Percentiles rank a stretch among this genome's conserved stretches.
Evolutionary conservation across 2,113 vertebrate genomes (phyloP).

Genomic region (Dicrurus megarhynchus): DNA sequence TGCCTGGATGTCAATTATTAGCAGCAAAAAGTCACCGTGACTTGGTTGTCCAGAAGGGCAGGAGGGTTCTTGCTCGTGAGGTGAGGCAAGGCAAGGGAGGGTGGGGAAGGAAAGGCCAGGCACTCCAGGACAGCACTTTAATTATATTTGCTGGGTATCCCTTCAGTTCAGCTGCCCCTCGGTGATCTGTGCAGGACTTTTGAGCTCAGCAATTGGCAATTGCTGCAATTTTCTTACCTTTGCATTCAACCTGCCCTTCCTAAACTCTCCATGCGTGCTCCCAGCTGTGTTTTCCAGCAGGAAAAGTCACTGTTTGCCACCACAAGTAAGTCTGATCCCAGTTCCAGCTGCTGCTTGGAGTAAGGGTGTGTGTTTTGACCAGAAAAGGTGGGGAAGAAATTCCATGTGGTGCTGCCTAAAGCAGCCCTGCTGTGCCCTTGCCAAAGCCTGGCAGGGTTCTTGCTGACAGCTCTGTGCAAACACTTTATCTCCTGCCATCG

Average conservation of each 20-base stretch:
- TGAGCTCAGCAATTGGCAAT: background rate
- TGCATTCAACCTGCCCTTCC: background rate
- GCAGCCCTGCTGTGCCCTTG: background rate
- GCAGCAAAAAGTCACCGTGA: background rate
- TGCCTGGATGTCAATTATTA: background rate
- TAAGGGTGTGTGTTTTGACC: rapidly evolving
- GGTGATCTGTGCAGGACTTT: background rate
- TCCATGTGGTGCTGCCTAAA: rapidly evolving
- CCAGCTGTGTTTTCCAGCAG: background rate
- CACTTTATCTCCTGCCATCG: background rate
- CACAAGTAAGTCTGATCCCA: background rate
- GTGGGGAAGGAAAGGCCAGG: background rate
- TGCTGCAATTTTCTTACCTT: background rate
- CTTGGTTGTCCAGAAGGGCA: background rate
- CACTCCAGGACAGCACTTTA: background rate
- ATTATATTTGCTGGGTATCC: background rate
- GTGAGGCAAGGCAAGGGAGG: background rate
- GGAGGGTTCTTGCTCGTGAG: background rate
- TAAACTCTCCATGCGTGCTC: rapidly evolving
- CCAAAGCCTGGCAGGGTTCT: background rate
- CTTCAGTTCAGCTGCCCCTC: background rate
- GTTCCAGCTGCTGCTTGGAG: background rate
- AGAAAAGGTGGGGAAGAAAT: background rate
- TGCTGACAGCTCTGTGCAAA: background rate
- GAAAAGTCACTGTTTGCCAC: rapidly evolving